Percentiles rank a stretch among this genome's conserved stretches.
Conservation (phyloP, 2,113 vertebrate genomes). For the Ictalurus furcatus region DNA sequence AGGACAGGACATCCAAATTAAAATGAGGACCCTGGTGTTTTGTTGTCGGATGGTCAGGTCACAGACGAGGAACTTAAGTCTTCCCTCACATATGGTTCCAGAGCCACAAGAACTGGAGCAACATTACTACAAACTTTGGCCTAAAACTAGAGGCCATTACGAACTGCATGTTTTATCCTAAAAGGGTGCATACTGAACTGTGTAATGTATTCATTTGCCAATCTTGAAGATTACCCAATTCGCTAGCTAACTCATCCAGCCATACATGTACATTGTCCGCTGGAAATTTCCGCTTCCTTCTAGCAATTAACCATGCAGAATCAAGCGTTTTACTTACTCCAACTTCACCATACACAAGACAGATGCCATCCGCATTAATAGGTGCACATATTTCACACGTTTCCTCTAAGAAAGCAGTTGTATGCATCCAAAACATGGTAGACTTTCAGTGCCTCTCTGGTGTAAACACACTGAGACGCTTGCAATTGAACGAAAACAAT, state of each 20-base stretch:
- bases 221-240: background rate
- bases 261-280: background rate
- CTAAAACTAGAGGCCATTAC: background rate
- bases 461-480: no score
- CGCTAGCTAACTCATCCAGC: background rate
- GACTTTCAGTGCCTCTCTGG: no score
- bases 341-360: background rate
- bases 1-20: background rate
- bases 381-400: background rate
- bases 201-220: background rate
- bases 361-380: background rate
- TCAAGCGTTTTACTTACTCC: background rate
- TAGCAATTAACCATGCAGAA: background rate
- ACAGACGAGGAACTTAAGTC: background rate
- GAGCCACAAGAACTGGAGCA: background rate
- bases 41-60: background rate
- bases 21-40: background rate
- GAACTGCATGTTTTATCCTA: background rate
- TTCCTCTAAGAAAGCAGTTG: background rate
- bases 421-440: no score
- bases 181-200: background rate
- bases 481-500: no score
- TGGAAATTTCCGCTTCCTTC: background rate
- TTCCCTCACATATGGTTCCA: background rate
- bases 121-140: background rate